Base-by-base conservation (phyloP, 2,797 vertebrate genomes). In the Onychomys arenicola region DNA sequence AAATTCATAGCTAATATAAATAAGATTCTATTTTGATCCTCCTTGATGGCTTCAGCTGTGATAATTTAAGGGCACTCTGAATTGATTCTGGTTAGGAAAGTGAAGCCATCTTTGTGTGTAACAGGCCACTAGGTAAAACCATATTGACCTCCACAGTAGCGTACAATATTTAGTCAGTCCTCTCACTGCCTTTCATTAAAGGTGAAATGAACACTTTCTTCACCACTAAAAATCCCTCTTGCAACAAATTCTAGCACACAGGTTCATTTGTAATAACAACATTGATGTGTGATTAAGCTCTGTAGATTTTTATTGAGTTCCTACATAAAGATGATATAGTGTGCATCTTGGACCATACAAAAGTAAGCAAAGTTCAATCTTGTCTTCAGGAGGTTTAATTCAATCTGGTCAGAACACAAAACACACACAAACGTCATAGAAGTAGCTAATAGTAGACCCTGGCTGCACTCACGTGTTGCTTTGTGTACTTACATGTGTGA, bases 51-150 rank as follows among this genome's bases (percentile, higher is more conserved):
- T 89, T 89, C 23, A 61, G 21, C 65, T 92, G 0, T 76, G 61
- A 12, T 80, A 16, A 46, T 85, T 93, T 67, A 43, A 69, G 34
- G 80, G 9, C 2, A 10, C 2, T 69, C 89, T 52, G 5, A 89
- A 80, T 67, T 96, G 77, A 71, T 96, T 59, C 63, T 95, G 67
- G 27, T 93, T 55, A 29, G 82, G 46, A 90, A 89, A 93, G 84
- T 78, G 19, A 94, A 91, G 14, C 55, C 55, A 61, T 37, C 27
- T 27, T n/a, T 81, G 11, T 94, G 25, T 4, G 2, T 32, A 40
- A 55, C 40, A 55, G 84, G 65, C 86, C 34, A 85, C 11, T 55
- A 2, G 78, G 4, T 65, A 81, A 73, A 86, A 81, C 25, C 34
- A 40, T 92, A 59, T 6, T 90, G 49, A 92, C n/a, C 40, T 93